Evolutionary conservation across 1,140 invertebrate species (phyloP).

Genomic region (Brevipalpus yothersi): DNA sequence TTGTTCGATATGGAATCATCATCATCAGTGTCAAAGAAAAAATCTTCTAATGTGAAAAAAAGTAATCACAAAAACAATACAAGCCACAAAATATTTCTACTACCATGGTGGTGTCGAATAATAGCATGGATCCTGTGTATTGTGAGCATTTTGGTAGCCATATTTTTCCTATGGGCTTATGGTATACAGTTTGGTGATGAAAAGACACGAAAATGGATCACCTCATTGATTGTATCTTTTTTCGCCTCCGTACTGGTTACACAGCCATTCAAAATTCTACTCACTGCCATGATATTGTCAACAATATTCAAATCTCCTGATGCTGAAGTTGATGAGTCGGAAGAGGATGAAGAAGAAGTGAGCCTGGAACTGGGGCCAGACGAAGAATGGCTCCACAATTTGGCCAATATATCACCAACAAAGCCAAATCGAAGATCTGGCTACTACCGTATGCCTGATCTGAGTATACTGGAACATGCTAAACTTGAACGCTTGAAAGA

Average conservation of each 20-base stretch:
- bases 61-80: neutral
- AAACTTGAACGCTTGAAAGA: slow-evolving; percentile 22
- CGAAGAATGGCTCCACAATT: slow-evolving; percentile 15
- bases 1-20: neutral
- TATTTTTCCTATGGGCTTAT: slow-evolving; percentile 28
- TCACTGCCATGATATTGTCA: slow-evolving; percentile 26
- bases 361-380: slow-evolving; percentile 12
- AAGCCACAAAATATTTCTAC: slow-evolving; percentile 13
- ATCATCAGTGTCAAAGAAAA: neutral
- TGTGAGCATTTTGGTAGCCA: slow-evolving; percentile 20
- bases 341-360: slow-evolving; percentile 25
- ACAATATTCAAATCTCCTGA: slow-evolving; percentile 24
- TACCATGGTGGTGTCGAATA: slow-evolving; percentile 26
- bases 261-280: slow-evolving; percentile 29
- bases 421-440: neutral
- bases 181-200: slow-evolving; percentile 29
- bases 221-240: slow-evolving; percentile 28
- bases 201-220: slow-evolving; percentile 30
- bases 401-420: neutral
- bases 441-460: slow-evolving; percentile 17
- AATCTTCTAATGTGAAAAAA: neutral
- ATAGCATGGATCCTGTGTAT: slow-evolving; percentile 26
- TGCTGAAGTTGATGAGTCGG: slow-evolving; percentile 24
- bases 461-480: slow-evolving; percentile 19
- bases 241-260: slow-evolving; percentile 28